Evolutionary conservation across 2,797 vertebrate species (phyloP).

Genomic region (Enteromius radiatus): DNA sequence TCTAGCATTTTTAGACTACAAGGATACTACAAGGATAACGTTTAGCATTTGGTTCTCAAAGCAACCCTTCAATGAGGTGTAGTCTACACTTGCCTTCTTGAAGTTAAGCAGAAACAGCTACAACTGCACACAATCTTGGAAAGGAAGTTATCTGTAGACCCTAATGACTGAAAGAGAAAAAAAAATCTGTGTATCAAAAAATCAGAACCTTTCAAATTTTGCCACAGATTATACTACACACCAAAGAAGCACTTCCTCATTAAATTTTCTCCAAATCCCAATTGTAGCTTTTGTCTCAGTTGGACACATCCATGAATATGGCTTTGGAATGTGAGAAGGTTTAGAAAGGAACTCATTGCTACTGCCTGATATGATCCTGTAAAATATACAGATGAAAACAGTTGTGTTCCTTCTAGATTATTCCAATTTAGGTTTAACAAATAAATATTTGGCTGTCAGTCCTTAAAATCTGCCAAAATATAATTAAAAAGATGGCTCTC

Average conservation of each 20-base stretch:
- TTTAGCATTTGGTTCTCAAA: background rate
- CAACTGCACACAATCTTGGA: background rate
- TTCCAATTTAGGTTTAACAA: slow-evolving; percentile 10
- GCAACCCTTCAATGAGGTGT: background rate
- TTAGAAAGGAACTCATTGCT: background rate
- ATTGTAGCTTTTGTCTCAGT: background rate
- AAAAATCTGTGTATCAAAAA: background rate
- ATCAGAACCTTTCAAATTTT: background rate
- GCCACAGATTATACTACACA: background rate
- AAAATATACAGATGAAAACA: background rate
- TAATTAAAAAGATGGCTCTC: slow-evolving; percentile 11
- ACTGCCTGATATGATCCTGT: background rate
- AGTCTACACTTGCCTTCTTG: background rate
- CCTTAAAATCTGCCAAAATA: slow-evolving; percentile 13
- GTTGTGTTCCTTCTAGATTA: background rate
- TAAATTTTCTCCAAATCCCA: background rate
- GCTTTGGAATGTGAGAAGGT: background rate
- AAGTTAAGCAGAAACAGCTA: background rate
- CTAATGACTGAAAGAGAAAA: background rate
- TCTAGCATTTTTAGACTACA: too few species aligned
- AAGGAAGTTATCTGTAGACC: background rate
- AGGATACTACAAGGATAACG: background rate
- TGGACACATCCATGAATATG: background rate
- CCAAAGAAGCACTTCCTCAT: background rate
- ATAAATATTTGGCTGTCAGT: background rate